These are phyloP conservation scores for Cheumatopsyche charites DNA, from an alignment of 1,140 invertebrate species.

Conservation along the genomic window DNA sequence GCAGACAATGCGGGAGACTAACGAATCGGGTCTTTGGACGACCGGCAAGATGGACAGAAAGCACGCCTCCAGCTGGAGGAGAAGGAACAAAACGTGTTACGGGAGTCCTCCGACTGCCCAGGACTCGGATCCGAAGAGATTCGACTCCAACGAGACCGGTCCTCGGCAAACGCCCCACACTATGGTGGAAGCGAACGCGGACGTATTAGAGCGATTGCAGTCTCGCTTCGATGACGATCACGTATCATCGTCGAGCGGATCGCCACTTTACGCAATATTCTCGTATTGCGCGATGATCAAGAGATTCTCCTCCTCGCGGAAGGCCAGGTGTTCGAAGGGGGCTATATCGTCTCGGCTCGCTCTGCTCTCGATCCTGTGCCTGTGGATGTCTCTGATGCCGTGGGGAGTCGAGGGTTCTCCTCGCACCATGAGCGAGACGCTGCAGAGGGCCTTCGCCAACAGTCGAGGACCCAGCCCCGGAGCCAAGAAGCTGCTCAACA, in stretches of 20 bases:
- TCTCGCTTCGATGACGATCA: not conserved
- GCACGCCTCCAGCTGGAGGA: constrained; percentile 36
- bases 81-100: constrained; percentile 21
- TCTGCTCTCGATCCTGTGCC: constrained; percentile 25
- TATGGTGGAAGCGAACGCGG: not conserved
- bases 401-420: constrained; percentile 13
- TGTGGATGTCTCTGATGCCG: not conserved
- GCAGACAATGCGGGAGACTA: constrained; percentile 13
- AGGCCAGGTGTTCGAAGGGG: not conserved
- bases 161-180: constrained; percentile 14
- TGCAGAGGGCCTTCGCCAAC: constrained; percentile 60
- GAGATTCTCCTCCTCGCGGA: not conserved
- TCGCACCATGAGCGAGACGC: constrained; percentile 61
- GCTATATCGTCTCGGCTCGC: not conserved
- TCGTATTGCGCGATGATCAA: not conserved
- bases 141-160: constrained; percentile 29
- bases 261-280: not conserved
- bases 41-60: constrained; percentile 32
- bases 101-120: too few relatives aligned
- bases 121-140: constrained; percentile 30
- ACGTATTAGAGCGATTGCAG: not conserved
- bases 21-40: constrained; percentile 22
- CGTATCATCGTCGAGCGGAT: not conserved
- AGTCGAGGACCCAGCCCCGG: constrained; percentile 60
- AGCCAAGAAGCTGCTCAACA: constrained; percentile 62